A percentile compares a stretch with the other conserved stretches of the same genome.
phyloP scores from a whole-genome alignment of 1,140 invertebrate species.

The Drosophila parvula region DNA sequence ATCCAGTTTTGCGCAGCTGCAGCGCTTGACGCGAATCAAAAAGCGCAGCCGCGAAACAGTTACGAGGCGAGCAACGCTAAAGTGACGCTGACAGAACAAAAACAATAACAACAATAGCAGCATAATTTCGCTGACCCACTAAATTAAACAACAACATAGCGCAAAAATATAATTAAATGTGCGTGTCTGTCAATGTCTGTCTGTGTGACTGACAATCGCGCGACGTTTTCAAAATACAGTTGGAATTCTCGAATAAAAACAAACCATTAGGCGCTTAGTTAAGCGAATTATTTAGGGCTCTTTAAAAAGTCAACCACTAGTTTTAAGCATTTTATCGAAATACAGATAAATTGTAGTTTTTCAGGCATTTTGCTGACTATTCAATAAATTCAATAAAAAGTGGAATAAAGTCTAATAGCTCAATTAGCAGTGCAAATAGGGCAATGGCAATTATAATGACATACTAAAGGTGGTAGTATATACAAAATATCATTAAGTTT shows the following conservation, averaged over 20 bases:
- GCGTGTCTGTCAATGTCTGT: slow-evolving; percentile 58
- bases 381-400: background rate
- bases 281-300: background rate
- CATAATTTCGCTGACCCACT: slow-evolving; percentile 77
- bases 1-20: slow-evolving; percentile 80
- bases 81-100: slow-evolving; percentile 27
- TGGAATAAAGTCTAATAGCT: background rate
- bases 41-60: slow-evolving; percentile 60
- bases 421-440: background rate
- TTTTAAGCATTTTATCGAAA: background rate
- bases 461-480: background rate
- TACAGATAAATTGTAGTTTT: background rate
- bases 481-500: background rate
- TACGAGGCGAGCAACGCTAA: slow-evolving; percentile 53
- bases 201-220: slow-evolving; percentile 46
- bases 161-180: slow-evolving; percentile 76
- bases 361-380: background rate
- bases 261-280: background rate
- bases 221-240: slow-evolving; percentile 54
- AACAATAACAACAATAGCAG: slow-evolving; percentile 34
- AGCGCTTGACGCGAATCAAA: slow-evolving; percentile 47
- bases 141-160: slow-evolving; percentile 65
- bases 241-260: slow-evolving; percentile 4
- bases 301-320: background rate
- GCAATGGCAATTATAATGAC: background rate